Percentiles rank a stretch among this genome's conserved stretches.
Evolutionary conservation across 37 sponge, comb jelly and placozoan genomes (phyloP).

Genomic region (Crambe crambe): DNA sequence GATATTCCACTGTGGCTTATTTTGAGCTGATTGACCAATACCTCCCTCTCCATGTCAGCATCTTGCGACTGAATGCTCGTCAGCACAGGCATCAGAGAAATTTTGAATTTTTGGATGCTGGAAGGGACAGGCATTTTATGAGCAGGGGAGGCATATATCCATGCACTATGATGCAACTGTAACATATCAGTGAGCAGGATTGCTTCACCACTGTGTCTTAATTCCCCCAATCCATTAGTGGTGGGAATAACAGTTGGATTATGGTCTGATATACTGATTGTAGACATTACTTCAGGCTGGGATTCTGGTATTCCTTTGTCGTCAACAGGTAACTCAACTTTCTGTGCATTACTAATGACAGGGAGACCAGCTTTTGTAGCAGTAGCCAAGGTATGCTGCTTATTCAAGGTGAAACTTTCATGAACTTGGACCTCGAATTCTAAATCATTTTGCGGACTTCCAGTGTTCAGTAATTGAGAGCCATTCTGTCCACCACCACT

Average conservation of each 20-base stretch:
- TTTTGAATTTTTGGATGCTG: neutral
- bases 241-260: too few relatives aligned
- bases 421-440: neutral
- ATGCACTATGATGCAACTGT: neutral
- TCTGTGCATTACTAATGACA: neutral
- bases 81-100: neutral
- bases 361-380: slow-evolving; percentile 41
- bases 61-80: neutral
- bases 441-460: neutral
- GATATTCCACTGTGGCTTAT: too few relatives aligned
- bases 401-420: slow-evolving; percentile 12
- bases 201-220: neutral
- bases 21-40: neutral
- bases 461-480: neutral
- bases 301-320: neutral
- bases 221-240: too few relatives aligned
- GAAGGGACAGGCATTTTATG: neutral
- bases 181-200: neutral
- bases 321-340: neutral
- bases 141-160: neutral
- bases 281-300: neutral
- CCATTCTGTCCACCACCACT: neutral
- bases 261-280: neutral
- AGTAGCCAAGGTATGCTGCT: slow-evolving; percentile 19
- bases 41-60: neutral